Evolutionary conservation across 2,888 invertebrate species (phyloP).

Genomic region (Carabus problematicus): DNA sequence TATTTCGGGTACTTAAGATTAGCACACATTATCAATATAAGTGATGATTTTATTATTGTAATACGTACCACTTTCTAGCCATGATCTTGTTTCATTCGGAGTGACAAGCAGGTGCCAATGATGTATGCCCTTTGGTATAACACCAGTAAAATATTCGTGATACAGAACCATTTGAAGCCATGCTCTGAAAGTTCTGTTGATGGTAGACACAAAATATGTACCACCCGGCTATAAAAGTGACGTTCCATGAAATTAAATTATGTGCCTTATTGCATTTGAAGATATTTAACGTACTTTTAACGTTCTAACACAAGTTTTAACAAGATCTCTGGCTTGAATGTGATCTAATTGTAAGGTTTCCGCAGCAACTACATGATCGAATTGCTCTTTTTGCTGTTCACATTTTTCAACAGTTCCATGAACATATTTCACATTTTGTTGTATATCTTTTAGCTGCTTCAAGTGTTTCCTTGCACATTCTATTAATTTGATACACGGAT

Average conservation of each 20-base stretch:
- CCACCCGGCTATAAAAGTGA: slow-evolving; percentile 66
- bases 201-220: slow-evolving; percentile 73
- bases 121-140: slow-evolving; percentile 87
- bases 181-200: slow-evolving; percentile 68
- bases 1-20: neutral
- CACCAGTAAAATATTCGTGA: slow-evolving; percentile 77
- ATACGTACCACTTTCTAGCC: slow-evolving; percentile 74
- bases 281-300: no score
- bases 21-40: neutral
- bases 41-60: neutral
- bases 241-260: neutral
- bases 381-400: no score
- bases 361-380: no score
- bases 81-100: slow-evolving; percentile 76
- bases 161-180: slow-evolving; percentile 73
- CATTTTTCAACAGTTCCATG: no score
- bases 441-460: slow-evolving; percentile 55
- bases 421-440: slow-evolving; percentile 58
- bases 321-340: no score
- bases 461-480: slow-evolving; percentile 72
- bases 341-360: no score
- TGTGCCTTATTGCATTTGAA: neutral
- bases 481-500: slow-evolving; percentile 76
- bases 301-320: no score
- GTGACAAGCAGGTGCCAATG: slow-evolving; percentile 88